Evolutionary conservation across 2,797 vertebrate genomes (phyloP).

Genomic region (Pseudomugil gertrudae): DNA sequence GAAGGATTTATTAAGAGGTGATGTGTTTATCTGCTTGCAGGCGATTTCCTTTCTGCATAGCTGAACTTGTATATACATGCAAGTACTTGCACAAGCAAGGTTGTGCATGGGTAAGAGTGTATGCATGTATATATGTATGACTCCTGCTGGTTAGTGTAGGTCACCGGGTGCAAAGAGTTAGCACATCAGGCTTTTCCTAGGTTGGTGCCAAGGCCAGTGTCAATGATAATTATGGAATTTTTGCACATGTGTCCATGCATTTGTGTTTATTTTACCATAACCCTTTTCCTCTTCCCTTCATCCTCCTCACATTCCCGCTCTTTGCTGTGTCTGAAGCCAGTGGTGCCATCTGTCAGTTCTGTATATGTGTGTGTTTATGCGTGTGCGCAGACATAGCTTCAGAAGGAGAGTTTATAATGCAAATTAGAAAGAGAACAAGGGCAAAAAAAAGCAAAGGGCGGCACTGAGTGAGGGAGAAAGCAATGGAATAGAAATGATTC

Average conservation of each 20-base stretch:
- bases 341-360: conserved; percentile 75
- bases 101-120: background rate
- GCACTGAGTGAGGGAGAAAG: conserved; percentile 53
- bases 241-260: conserved; percentile 45
- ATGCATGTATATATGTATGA: background rate
- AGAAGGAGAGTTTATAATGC: conserved; percentile 72
- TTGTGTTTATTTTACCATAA: conserved; percentile 74
- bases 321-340: conserved; percentile 71
- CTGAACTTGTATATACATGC: conserved; percentile 50
- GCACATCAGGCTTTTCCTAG: conserved; percentile 77
- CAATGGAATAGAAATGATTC: conserved; percentile 64
- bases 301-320: conserved; percentile 70
- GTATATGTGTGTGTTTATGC: conserved; percentile 37
- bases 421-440: conserved; percentile 60
- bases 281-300: conserved; percentile 66
- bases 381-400: conserved; percentile 48
- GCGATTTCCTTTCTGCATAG: conserved; percentile 38
- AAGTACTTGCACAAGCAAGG: conserved; percentile 57
- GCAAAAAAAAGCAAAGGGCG: conserved; percentile 54
- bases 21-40: conserved; percentile 46
- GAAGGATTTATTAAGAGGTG: conserved; percentile 39
- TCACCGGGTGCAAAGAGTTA: conserved; percentile 76
- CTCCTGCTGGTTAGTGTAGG: conserved; percentile 64
- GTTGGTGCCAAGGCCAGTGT: conserved; percentile 74
- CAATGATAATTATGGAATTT: conserved; percentile 77